These are phyloP conservation scores for Sparidentex hasta DNA, from an alignment of 2,797 vertebrate species.

Conservation along the genomic window DNA sequence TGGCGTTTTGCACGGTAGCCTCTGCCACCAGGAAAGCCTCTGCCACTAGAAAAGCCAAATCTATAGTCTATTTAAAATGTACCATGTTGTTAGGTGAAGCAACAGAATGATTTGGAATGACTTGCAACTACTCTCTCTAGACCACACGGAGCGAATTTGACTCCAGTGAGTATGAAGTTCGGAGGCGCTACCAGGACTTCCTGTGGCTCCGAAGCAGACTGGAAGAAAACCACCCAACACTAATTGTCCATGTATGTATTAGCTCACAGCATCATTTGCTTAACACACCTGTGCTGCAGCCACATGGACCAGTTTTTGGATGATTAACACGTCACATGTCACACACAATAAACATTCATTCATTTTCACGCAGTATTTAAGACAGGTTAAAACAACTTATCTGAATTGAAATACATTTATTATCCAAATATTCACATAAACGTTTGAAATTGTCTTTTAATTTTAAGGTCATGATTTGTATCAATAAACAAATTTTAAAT, in stretches of 20 bases:
- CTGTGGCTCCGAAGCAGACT: conserved; percentile 93
- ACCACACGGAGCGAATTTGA: conserved; percentile 95
- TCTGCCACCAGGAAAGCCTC: no score
- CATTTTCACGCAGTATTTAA: no score
- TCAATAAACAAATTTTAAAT: no score
- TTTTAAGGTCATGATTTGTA: no score
- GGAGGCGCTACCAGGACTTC: conserved; percentile 97
- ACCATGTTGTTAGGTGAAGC: background rate
- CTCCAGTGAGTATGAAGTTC: conserved; percentile 95
- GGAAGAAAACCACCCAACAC: conserved; percentile 93
- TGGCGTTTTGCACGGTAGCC: no score
- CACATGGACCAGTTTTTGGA: background rate
- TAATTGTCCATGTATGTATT: conserved; percentile 93
- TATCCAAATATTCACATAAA: no score
- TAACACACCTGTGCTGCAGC: background rate
- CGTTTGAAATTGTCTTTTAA: no score
- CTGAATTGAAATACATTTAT: no score
- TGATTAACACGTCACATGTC: background rate
- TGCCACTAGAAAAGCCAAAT: no score
- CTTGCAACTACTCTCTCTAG: conserved; percentile 73
- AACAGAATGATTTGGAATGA: background rate
- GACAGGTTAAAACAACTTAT: no score
- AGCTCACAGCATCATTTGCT: background rate
- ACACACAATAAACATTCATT: background rate
- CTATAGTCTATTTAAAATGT: no score